Evolutionary conservation across 2,113 vertebrate species (phyloP).

Genomic region (Pachypanchax playfairii): DNA sequence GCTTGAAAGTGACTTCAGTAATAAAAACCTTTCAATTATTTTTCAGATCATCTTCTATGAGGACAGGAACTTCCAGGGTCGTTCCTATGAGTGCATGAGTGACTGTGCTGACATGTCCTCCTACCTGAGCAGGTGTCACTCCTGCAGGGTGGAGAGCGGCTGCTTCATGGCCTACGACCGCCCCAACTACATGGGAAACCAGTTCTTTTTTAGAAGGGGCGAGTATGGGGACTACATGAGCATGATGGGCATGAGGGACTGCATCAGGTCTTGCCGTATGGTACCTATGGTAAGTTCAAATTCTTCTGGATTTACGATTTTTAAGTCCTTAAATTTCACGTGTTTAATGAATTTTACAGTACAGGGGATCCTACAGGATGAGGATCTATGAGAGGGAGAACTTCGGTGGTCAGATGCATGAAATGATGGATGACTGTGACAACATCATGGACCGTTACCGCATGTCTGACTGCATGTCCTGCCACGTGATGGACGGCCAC

Average conservation of each 20-base stretch:
- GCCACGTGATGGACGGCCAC: slow-evolving; percentile 71
- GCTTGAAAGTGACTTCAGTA: too few species aligned
- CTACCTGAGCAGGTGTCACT: slow-evolving; percentile 73
- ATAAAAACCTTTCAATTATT: too few species aligned
- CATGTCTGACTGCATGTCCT: slow-evolving; percentile 76
- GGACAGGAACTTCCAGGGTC: slow-evolving; percentile 73
- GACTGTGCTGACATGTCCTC: slow-evolving; percentile 70
- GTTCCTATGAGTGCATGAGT: slow-evolving; percentile 67
- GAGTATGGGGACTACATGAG: slow-evolving; percentile 55
- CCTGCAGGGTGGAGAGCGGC: slow-evolving; percentile 67
- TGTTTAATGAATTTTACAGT: too few species aligned
- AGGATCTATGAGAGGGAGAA: too few species aligned
- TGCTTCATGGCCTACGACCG: slow-evolving; percentile 77
- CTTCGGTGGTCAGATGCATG: too few species aligned
- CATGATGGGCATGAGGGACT: too few species aligned
- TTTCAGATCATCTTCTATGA: slow-evolving; percentile 72
- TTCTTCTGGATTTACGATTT: too few species aligned
- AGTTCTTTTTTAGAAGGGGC: slow-evolving; percentile 41
- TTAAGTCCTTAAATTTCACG: too few species aligned
- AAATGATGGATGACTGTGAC: too few species aligned
- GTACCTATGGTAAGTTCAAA: too few species aligned
- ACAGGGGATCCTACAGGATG: too few species aligned
- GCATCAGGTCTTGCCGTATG: too few species aligned
- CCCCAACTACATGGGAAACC: slow-evolving; percentile 72
- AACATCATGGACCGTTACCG: slow-evolving; percentile 73